Evolutionary conservation across 2,113 vertebrate genomes (phyloP).

Genomic region (Lepus timidus): DNA sequence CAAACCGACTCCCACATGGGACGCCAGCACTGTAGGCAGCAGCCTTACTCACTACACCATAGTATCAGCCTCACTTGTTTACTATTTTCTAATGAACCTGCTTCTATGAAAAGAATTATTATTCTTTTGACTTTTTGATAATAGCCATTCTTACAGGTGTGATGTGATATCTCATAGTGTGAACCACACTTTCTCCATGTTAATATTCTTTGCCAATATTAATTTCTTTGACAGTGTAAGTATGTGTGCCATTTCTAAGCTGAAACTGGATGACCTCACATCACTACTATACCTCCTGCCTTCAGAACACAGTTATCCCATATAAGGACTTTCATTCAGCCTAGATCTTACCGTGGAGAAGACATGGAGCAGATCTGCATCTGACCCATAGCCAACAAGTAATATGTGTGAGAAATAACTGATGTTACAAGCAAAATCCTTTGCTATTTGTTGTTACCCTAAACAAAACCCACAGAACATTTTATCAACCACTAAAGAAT

Average conservation of each 20-base stretch:
- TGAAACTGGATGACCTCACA: background rate
- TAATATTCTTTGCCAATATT: background rate
- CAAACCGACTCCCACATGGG: no score
- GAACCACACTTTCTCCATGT: background rate
- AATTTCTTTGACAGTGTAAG: background rate
- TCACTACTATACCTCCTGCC: background rate
- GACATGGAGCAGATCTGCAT: background rate
- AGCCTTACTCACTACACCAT: no score
- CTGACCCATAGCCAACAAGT: background rate
- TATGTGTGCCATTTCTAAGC: background rate
- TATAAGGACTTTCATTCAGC: background rate
- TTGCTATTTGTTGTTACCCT: background rate
- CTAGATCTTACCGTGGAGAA: background rate
- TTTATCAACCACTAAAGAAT: no score
- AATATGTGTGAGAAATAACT: background rate
- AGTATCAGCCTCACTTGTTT: no score
- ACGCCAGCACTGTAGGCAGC: no score
- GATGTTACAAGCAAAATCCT: background rate
- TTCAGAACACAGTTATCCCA: no score
- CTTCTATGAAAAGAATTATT: no score
- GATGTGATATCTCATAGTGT: no score
- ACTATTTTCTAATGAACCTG: no score
- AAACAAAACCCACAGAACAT: background rate
- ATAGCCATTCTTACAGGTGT: no score
- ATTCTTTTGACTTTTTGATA: no score